Evolutionary conservation across 2,113 vertebrate species (phyloP).

Genomic region (human (Homo sapiens)): GRCh38 chr12:44128501-44129000

Average conservation of each 20-base stretch:
- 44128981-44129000: background rate
- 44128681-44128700: background rate
- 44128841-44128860: background rate
- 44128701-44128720: background rate
- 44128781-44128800: background rate
- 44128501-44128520: constrained; percentile 6
- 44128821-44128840: background rate
- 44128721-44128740: background rate
- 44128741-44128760: background rate
- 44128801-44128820: background rate
- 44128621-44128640: background rate
- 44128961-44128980: background rate
- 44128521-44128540: background rate
- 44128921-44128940: background rate
- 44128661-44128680: background rate
- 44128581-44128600: background rate
- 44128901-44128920: background rate
- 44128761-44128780: background rate
- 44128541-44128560: background rate
- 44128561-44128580: background rate
- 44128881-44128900: background rate
- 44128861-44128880: background rate
- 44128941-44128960: background rate
- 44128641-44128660: background rate
- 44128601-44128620: background rate